Percentiles rank a stretch among this genome's conserved stretches.
phyloP scores from a whole-genome alignment of 2,797 vertebrate species.

The Neosilurus mollespiculum region DNA sequence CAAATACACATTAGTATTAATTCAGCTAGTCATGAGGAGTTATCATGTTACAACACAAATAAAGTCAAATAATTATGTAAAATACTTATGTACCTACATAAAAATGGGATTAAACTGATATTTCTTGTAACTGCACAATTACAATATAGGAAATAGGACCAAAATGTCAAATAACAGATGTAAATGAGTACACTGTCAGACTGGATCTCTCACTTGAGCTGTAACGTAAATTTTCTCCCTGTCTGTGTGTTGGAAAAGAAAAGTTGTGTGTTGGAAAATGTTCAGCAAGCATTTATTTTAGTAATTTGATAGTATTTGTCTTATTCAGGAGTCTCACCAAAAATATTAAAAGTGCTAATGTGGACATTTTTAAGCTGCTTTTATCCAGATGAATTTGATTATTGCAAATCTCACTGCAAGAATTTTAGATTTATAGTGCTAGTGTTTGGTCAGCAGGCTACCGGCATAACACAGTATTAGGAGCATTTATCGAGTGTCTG shows the following conservation, averaged over 20 bases:
- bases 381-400: background rate
- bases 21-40: background rate
- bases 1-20: background rate
- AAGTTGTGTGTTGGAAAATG: background rate
- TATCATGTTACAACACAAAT: background rate
- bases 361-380: background rate
- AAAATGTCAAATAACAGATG: background rate
- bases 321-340: background rate
- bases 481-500: background rate
- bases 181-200: background rate
- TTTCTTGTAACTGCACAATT: background rate
- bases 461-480: background rate
- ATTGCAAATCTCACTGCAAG: background rate
- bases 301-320: background rate
- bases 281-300: constrained; percentile 10
- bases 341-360: background rate
- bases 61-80: background rate
- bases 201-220: background rate
- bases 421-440: background rate
- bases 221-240: constrained; percentile 4
- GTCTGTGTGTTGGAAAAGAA: constrained; percentile 1
- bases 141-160: background rate
- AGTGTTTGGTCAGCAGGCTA: constrained; percentile 16
- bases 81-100: background rate
- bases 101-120: background rate